A percentile compares a stretch with the other conserved stretches of the same genome.
phyloP scores from a whole-genome alignment of 2,888 invertebrate genomes.

The Mimumesa dahlbomi region DNA sequence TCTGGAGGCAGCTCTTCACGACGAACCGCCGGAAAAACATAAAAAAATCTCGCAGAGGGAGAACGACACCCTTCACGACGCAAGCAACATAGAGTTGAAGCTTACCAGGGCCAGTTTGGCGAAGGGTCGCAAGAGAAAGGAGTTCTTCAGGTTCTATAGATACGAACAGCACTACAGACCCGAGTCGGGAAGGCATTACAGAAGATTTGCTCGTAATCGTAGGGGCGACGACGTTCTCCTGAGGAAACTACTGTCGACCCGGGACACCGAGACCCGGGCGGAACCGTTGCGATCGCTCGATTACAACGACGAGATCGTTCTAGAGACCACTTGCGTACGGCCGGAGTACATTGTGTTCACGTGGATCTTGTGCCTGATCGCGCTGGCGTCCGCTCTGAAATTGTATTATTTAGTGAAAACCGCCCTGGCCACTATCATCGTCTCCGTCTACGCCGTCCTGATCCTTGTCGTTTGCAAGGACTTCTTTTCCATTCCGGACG shows the following conservation, averaged over 20 bases:
- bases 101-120: constrained; percentile 43
- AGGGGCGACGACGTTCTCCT: constrained; percentile 34
- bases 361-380: constrained; percentile 95
- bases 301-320: constrained; percentile 14
- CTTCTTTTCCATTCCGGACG: constrained; percentile 79
- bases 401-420: constrained; percentile 94
- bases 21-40: constrained; percentile 45
- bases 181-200: constrained; percentile 53
- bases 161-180: constrained; percentile 65
- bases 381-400: constrained; percentile 94
- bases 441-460: constrained; percentile 87
- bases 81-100: constrained; percentile 59
- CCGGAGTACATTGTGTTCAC: constrained; percentile 96
- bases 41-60: constrained; percentile 6
- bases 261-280: constrained; percentile 11
- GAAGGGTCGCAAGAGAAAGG: constrained; percentile 57
- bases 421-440: constrained; percentile 88
- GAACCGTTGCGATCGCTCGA: constrained; percentile 10
- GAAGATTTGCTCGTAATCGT: constrained; percentile 40
- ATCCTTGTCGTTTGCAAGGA: constrained; percentile 84
- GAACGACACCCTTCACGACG: constrained; percentile 34
- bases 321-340: constrained; percentile 82
- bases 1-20: constrained; percentile 70
- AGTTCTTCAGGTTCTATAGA: constrained; percentile 67
- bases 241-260: constrained; percentile 55